Evolutionary conservation across 2,888 invertebrate genomes (phyloP), one percentile per base, ranked within the genome.

Genomic region (Uropetala carovei): DNA sequence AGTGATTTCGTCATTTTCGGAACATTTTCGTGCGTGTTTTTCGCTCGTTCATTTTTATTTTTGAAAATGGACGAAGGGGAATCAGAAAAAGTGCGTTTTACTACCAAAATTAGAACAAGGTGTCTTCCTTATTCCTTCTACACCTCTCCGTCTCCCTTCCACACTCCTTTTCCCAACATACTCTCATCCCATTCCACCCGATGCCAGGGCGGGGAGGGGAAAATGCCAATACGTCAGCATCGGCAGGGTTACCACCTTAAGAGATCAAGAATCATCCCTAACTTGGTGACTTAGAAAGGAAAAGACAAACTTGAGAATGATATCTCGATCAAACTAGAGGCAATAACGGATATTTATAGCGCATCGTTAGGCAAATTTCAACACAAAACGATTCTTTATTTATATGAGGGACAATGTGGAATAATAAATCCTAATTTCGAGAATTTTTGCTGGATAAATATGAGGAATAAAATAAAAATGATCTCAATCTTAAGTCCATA

Each of bases 221-320:
- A 89, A 89, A 89, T 89, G 89, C 89, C 89, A 64, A 89, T 89
- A 89, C 89, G 89, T 89, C 89, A 89, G 89, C 89, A 89, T 89
- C 89, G 64, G 89, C 68, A 89, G 89, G 64, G 89, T 16, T 64
- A 64, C 89, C 89, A 89, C 60, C 89, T 64, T 43, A 64, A 30
- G 89, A 68, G 89, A 43, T 64, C 89, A 56, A 68, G n/a, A 64
- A 89, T 89, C 64, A n/a, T 89, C 64, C 27, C n/a, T 64, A 27
- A 30, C 16, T 3, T 43, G 43, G 43, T 43, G 43, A 43, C 27
- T 75, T 27, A 27, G 22, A 75, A 75, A 22, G 75, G 75, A 75
- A 27, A 75, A 75, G 75, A 27, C 22, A 75, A 27, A 22, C 75
- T 75, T 22, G 22, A 27, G 75, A 11, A 43, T 43, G 43, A 43